Evolutionary conservation across 2,888 invertebrate species (phyloP), one percentile per base, ranked within the genome.

Genomic region (Hydrotaea diabolus): DNA sequence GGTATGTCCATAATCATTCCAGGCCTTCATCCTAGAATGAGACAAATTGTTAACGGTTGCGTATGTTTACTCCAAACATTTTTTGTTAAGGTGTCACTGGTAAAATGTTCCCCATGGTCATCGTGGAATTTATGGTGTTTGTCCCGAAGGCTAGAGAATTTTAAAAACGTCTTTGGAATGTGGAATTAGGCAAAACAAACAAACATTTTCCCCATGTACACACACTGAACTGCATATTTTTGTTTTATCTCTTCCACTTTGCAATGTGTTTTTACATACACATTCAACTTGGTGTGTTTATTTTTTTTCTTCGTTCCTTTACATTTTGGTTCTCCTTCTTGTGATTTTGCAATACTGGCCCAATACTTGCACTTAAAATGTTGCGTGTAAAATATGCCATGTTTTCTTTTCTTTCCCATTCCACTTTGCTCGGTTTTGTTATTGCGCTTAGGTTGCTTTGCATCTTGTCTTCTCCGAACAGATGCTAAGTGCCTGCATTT

Each of bases 401-500:
- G 53, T 19, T 17, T 39, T 36, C 15, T n/a, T 53, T 19, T 17
- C 21, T 23, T 19, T 23, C n/a, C n/a, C n/a, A n/a, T n/a, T n/a
- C n/a, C n/a, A n/a, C n/a, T 55, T 55, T 55, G 21, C 21, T 55
- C n/a, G 8, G n/a, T 49, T n/a, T 49, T 49, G 49, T 49, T 49
- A n/a, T 49, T 49, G 49, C n/a, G 53, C 21, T 19, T 7, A 15
- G 2, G 53, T 2, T 53, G 53, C 53, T n/a, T 4, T 53, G n/a
- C 53, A 2, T 8, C 19, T 46, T 21, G 55, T 23, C 19, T 21
- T 21, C 5, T 23, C 39, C 39, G 9, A 77, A 64, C 80, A 83
- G 80, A 80, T 77, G 77, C 74, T 43, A 77, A 71, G 59, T 83
- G 21, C 59, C 73, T 13, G 13, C 36, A 8, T 53, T 73, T 55